Evolutionary conservation across 2,888 invertebrate species (phyloP).

Genomic region (Leptogaster cylindrica): DNA sequence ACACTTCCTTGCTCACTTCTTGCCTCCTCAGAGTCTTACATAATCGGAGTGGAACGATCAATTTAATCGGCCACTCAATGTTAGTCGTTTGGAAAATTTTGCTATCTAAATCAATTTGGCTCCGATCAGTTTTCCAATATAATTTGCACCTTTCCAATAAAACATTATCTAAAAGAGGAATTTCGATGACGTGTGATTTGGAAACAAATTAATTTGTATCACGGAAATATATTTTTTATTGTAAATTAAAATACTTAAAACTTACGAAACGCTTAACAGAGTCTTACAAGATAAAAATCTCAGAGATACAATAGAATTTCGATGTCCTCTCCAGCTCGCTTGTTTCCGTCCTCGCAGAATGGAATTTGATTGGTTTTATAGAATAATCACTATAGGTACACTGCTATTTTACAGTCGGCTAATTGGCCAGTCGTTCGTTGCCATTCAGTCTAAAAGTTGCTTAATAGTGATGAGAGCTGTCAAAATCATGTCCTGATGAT

Average conservation of each 20-base stretch:
- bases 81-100: neutral
- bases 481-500: constrained; percentile 47
- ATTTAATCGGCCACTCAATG: too few species aligned
- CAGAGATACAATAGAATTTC: constrained; percentile 33
- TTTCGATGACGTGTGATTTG: neutral
- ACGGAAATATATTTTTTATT: constrained; percentile 12
- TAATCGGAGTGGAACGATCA: too few species aligned
- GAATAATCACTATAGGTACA: too few species aligned
- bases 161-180: too few species aligned
- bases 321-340: too few species aligned
- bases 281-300: constrained; percentile 41
- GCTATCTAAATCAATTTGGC: neutral
- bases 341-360: too few species aligned
- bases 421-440: neutral
- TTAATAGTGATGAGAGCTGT: constrained; percentile 57
- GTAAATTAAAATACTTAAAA: constrained; percentile 31
- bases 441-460: neutral
- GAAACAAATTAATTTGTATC: neutral
- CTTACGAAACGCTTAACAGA: constrained; percentile 23
- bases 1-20: neutral
- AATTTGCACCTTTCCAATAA: neutral
- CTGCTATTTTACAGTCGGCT: too few species aligned
- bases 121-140: neutral
- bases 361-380: too few species aligned
- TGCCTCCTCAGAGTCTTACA: too few species aligned